Evolutionary conservation across 2,888 invertebrate species (phyloP), one percentile per base, ranked within the genome.

Genomic region (Lithophane leautieri): DNA sequence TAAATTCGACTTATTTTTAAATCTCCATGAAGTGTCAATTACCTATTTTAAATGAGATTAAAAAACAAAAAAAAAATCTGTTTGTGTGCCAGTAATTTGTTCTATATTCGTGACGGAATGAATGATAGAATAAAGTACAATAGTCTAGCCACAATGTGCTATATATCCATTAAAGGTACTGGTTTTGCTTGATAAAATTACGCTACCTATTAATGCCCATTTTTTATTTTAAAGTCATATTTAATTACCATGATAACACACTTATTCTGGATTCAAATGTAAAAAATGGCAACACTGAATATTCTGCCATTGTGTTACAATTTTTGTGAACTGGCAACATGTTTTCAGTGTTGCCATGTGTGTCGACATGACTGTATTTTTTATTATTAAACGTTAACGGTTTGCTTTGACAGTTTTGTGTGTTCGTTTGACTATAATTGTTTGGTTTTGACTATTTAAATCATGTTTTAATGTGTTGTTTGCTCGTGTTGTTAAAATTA

Each of bases 61-160:
- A 70, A 65, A 12, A 68, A 56, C 7, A 54, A 61, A 62, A 52
- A 54, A 58, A 54, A 34, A 52, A 62, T 65, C 28, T 42, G 60
- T 62, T 50, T 74, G 73, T 79, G 66, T 74, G 74, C 40, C 68
- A 58, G 70, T 77, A 56, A 60, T 69, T 68, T 80, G 60, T 73
- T 70, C 70, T 73, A 63, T 58, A 71, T 65, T 54, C 60, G n/a
- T 56, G 40, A 56, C 68, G 28, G 40, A 12, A 62, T 70, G 34
- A 62, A 69, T 71, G 56, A 60, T 73, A 84, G 76, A 73, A 66
- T 86, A 63, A 78, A 76, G 34, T 77, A 69, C 78, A 76, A 71
- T 84, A 81, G 42, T 81, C 28, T 78, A 83, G 76, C 87, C 79
- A 75, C 61, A 85, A 74, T 69, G 86, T 87, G 86, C 86, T 87